phyloP scores from a whole-genome alignment of 2,888 invertebrate species.

The Habroteleia sp. region DNA sequence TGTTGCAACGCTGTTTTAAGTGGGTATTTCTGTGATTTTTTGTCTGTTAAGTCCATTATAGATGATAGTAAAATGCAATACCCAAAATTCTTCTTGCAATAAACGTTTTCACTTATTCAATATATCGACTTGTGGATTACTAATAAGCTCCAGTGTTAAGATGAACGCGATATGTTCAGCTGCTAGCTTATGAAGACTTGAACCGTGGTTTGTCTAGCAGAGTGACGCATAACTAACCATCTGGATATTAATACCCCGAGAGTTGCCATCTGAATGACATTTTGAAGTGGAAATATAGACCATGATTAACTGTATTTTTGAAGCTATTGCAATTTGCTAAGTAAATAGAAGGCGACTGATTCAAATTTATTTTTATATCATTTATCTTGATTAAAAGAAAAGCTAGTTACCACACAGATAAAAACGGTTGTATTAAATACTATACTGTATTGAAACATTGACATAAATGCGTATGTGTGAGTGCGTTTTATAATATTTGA shows the following conservation, averaged over 20 bases:
- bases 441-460: too few relatives aligned
- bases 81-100: slow-evolving; percentile 25
- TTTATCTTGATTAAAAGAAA: slow-evolving; percentile 34
- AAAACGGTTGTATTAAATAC: too few relatives aligned
- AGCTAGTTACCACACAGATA: too few relatives aligned
- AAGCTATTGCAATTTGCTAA: slow-evolving; percentile 37
- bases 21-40: slow-evolving; percentile 15
- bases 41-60: not conserved
- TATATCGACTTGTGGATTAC: slow-evolving; percentile 62
- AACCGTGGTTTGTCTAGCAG: slow-evolving; percentile 48
- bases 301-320: slow-evolving; percentile 50
- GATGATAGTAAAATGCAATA: slow-evolving; percentile 36
- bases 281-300: slow-evolving; percentile 37
- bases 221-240: slow-evolving; percentile 60
- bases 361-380: slow-evolving; percentile 37
- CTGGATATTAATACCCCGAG: slow-evolving; percentile 57
- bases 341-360: slow-evolving; percentile 31
- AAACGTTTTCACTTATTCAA: slow-evolving; percentile 37
- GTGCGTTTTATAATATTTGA: too few relatives aligned
- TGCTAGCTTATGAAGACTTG: slow-evolving; percentile 44
- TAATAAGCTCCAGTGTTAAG: slow-evolving; percentile 51
- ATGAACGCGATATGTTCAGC: slow-evolving; percentile 48
- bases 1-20: slow-evolving; percentile 1
- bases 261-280: slow-evolving; percentile 52
- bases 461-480: too few relatives aligned